Evolutionary conservation across 2,113 vertebrate species (phyloP).

Genomic region (Cryptotis parvus): DNA sequence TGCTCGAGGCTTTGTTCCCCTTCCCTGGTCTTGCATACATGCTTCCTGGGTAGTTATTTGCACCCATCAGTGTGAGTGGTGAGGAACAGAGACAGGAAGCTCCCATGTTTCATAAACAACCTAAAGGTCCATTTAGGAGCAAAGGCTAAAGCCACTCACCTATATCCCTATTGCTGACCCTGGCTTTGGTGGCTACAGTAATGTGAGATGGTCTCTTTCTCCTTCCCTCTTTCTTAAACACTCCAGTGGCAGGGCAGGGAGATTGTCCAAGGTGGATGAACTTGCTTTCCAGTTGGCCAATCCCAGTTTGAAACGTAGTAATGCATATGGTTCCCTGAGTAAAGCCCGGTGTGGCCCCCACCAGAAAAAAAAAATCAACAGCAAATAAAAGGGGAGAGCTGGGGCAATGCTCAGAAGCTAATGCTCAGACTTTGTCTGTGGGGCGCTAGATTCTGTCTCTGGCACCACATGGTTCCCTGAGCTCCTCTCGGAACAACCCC

Average conservation of each 20-base stretch:
- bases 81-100: constrained; percentile 21
- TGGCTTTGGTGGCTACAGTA: not conserved
- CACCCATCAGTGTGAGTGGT: not conserved
- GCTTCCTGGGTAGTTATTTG: constrained; percentile 5
- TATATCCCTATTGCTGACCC: not conserved
- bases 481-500: too few relatives aligned
- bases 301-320: too few relatives aligned
- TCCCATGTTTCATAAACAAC: constrained; percentile 45
- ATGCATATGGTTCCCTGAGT: too few relatives aligned
- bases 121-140: not conserved
- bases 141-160: not conserved
- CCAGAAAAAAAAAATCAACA: too few relatives aligned
- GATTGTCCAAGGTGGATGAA: too few relatives aligned
- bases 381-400: too few relatives aligned
- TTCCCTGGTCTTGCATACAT: not conserved
- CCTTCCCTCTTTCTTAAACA: not conserved
- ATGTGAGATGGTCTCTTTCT: not conserved
- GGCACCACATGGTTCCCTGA: too few relatives aligned
- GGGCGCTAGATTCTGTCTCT: too few relatives aligned
- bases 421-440: too few relatives aligned
- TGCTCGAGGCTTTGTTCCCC: not conserved
- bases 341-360: too few relatives aligned
- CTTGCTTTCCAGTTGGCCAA: too few relatives aligned
- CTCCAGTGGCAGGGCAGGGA: not conserved
- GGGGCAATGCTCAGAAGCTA: too few relatives aligned